Evolutionary conservation across 2,888 invertebrate species (phyloP), one percentile per base, ranked within the genome.

Genomic region (Cancer borealis): DNA sequence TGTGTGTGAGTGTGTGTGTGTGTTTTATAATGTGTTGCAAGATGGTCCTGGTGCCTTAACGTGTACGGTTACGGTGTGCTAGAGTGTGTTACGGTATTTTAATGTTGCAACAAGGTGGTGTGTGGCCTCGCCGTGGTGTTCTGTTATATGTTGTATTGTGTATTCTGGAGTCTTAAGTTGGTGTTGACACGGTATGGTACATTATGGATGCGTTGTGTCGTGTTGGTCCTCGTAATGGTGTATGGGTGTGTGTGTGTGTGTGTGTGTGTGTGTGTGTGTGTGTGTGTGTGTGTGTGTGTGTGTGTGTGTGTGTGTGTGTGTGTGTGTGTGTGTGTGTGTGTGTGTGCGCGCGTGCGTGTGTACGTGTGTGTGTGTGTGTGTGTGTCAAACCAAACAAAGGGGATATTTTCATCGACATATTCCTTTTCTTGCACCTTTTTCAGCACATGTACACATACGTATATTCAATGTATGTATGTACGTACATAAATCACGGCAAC

Each of bases 271-370:
- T 21, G 66, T 66, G 66, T 66, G 66, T 14, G 66, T 14, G 66
- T 14, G 66, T 14, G 66, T 14, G 39, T 39, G 39, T 39, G 39
- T 66, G 66, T 66, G 66, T 66, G 66, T 66, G 66, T 66, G 66
- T n/a, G n/a, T 66, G 66, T n/a, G 66, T 66, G 66, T 66, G 39
- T 39, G 39, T 39, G 26, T 26, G 6, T 6, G 26, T 8, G n/a
- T 66, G 66, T 66, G 66, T 66, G 66, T 66, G 66, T 66, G 66
- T 66, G 66, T 66, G 66, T 66, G 66, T 66, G 66, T 66, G 66
- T 66, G 66, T 66, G 66, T 66, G 66, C n/a, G 66, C n/a, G 66
- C n/a, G 66, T 66, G 66, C n/a, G 66, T 66, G 66, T 66, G 66
- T 66, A n/a, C n/a, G 66, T 66, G 66, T 66, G 66, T 66, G 66